Conservation (phyloP, 2,797 vertebrate genomes). For the Jordanella pulchra region DNA sequence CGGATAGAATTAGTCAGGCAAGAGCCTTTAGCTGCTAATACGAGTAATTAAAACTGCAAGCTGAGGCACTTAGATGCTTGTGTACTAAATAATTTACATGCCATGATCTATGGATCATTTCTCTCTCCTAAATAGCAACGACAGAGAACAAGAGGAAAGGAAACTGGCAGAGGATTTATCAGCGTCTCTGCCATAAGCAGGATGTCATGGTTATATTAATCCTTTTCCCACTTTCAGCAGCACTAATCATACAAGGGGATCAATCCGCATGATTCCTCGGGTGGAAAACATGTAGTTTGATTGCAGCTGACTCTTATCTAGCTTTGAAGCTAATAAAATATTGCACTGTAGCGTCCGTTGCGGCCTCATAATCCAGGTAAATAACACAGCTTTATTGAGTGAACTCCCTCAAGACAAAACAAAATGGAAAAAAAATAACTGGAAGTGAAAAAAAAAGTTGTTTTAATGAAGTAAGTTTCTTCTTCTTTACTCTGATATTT, state of each 20-base stretch:
- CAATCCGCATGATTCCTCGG: conserved; percentile 59
- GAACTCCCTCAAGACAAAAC: conserved; percentile 56
- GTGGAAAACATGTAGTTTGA: conserved; percentile 67
- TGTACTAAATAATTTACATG: conserved; percentile 86
- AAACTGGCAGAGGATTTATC: conserved; percentile 76
- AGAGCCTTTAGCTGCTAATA: conserved; percentile 85
- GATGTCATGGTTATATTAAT: conserved; percentile 78
- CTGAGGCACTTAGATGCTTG: conserved; percentile 82
- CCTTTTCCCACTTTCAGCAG: conserved; percentile 62
- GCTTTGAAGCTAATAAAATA: conserved; percentile 60
- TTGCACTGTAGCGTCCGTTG: conserved; percentile 40
- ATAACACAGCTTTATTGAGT: conserved; percentile 67
- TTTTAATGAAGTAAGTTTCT: conserved; percentile 58
- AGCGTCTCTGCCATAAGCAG: conserved; percentile 71
- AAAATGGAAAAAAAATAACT: conserved; percentile 35
- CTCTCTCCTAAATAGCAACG: conserved; percentile 74
- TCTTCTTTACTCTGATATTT: conserved; percentile 53
- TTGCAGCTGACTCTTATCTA: conserved; percentile 62
- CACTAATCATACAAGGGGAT: conserved; percentile 74
- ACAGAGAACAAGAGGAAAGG: conserved; percentile 58
- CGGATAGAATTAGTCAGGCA: conserved; percentile 84
- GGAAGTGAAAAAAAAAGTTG: conserved; percentile 34
- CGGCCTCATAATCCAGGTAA: conserved; percentile 70
- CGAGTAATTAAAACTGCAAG: conserved; percentile 85
- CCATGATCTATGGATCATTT: conserved; percentile 83